Evolutionary conservation across 2,888 invertebrate genomes (phyloP).

Genomic region (Epistrophe grossulariae): DNA sequence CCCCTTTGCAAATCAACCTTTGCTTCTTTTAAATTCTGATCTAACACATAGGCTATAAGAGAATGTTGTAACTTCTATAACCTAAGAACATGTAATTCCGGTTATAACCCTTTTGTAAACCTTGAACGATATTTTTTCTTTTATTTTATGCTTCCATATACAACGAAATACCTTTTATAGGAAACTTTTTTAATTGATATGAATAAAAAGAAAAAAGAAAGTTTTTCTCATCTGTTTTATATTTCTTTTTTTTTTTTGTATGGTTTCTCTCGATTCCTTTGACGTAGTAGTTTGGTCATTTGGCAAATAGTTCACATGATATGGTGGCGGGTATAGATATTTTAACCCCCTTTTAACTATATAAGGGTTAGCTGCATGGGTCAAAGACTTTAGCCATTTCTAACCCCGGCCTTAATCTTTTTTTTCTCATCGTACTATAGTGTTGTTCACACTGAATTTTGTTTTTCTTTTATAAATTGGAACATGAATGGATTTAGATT

Average conservation of each 20-base stretch:
- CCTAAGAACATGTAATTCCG: slow-evolving; percentile 47
- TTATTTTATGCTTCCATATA: not conserved
- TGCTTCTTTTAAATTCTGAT: slow-evolving; percentile 19
- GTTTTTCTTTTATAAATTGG: slow-evolving; percentile 36
- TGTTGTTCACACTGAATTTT: not conserved
- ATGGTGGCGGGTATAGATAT: slow-evolving; percentile 2
- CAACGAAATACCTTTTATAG: not conserved
- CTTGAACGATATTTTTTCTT: slow-evolving; percentile 37
- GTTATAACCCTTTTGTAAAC: slow-evolving; percentile 42
- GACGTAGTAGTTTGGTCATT: slow-evolving; percentile 7
- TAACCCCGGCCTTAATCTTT: slow-evolving; percentile 65
- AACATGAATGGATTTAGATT: slow-evolving; percentile 52
- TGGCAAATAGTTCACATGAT: slow-evolving; percentile 28
- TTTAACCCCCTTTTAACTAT: slow-evolving; percentile 11
- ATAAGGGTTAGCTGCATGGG: slow-evolving; percentile 47
- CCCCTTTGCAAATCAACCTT: slow-evolving; percentile 5
- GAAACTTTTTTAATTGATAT: slow-evolving; percentile 53
- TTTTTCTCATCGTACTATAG: not conserved
- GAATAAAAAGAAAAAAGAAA: slow-evolving; percentile 21
- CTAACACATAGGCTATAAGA: not conserved
- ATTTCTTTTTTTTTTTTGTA: slow-evolving; percentile 35
- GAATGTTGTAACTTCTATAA: slow-evolving; percentile 42
- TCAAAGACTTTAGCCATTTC: slow-evolving; percentile 57
- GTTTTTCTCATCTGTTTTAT: slow-evolving; percentile 16
- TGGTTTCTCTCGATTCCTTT: slow-evolving; percentile 54